Conservation (phyloP, 2,113 vertebrate species). For the Mirza zaza region DNA sequence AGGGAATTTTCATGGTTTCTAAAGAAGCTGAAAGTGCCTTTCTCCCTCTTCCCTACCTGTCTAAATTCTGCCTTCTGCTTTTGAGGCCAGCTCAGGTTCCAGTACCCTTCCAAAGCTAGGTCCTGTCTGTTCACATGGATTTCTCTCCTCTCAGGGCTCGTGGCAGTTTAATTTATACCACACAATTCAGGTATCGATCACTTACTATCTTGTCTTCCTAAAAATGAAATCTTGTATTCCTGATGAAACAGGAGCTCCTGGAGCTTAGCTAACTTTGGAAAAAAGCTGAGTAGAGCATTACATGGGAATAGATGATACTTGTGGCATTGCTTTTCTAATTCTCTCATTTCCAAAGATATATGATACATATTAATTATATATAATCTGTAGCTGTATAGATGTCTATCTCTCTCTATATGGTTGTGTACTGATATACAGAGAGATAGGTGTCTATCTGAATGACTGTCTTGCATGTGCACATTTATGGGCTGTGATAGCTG, state of each 20-base stretch:
- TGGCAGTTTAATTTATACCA: background rate
- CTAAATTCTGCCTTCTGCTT: background rate
- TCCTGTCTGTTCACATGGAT: background rate
- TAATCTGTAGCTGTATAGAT: too few species aligned
- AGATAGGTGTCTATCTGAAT: background rate
- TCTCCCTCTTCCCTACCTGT: background rate
- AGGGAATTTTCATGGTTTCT: background rate
- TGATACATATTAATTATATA: too few species aligned
- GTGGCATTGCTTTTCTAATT: background rate
- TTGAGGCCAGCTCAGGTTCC: background rate
- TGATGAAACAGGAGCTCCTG: background rate
- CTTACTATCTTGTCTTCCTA: background rate
- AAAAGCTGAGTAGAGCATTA: background rate
- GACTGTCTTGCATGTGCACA: background rate
- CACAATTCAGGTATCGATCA: background rate
- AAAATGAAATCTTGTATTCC: constrained; percentile 1
- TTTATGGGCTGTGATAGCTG: background rate
- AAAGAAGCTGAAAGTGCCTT: background rate
- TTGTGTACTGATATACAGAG: background rate
- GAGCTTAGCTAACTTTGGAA: background rate
- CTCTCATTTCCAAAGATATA: background rate
- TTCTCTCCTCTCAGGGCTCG: background rate
- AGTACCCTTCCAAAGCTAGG: too few species aligned
- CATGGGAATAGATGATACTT: background rate
- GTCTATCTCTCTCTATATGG: fast-evolving